Evolutionary conservation across 2,888 invertebrate genomes (phyloP), one percentile per base, ranked within the genome.

Genomic region (Melipona bicolor): DNA sequence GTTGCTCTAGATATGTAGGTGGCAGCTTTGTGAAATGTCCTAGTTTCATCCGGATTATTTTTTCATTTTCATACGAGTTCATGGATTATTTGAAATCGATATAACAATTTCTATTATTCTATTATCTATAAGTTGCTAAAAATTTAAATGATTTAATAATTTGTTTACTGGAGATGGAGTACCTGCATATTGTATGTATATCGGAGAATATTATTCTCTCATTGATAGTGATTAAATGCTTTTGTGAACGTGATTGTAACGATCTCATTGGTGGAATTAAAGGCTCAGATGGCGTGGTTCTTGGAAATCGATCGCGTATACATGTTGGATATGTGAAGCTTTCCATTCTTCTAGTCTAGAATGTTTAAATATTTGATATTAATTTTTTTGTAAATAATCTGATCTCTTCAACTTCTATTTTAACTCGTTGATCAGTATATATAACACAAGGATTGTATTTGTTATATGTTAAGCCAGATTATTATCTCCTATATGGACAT

Each of bases 211-310:
- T 62, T 5, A 62, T 36, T 24, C 78, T 68, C 56, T 43, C 24
- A 43, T 27, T 50, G 36, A 2, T 43, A 27, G 61, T 64, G 61
- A 84, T 82, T 75, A 70, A 75, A 43, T 43, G 52, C 75, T 75
- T 75, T 75, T 49, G 49, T 67, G 70, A 19, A 71, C 70, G 61
- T 61, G 80, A 80, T 75, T 82, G 52, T 50, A 67, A 71, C 61
- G 82, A 71, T 71, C 75, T 56, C 75, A 24, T 82, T 80, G 74
- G 52, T 54, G 59, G 70, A 79, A 75, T 80, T 70, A 82, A 75
- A 82, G 74, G 75, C 75, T 80, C 65, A 67, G 59, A 70, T 67
- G 43, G 80, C 71, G 70, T 67, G 82, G 43, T 62, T 76, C 72
- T 68, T 62, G 62, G 68, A 59, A 62, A 83, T 81, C 81, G 83